Base-by-base conservation (phyloP, 2,797 vertebrate species). In the Hippopotamyrus pictus region DNA sequence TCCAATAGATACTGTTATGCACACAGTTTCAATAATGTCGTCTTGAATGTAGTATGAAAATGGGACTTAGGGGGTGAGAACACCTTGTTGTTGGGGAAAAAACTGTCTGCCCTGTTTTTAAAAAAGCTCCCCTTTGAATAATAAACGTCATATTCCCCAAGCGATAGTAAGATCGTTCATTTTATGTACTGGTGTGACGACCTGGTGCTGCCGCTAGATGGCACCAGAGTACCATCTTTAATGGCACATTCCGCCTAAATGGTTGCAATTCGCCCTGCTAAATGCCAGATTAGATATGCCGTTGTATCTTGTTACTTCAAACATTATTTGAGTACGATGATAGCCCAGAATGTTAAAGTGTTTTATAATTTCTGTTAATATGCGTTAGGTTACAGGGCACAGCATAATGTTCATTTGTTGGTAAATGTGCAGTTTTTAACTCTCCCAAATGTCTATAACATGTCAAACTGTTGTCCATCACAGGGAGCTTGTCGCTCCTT, bases 211-310 rank as follows among this genome's bases (percentile, higher is more conserved):
- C 48, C 50, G 5, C 22, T 19, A 37, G 84, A 86, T 54, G 84
- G 84, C 84, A 5, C 25, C 12, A 54, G 44, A 25, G 4, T 5
- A 54, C 84, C 48, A 86, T 33, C 14, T 54, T 54, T 19, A 29
- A 48, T 29, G 7, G 22, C 25, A 48, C 9, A 12, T 69, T 69
- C 9, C 1, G 3, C 14, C 22, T 53, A 12, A 3, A 51, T 86
- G n/a, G 48, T 50, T 48, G 25, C 25, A 83, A 41, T 50, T 83
- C 41, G 41, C n/a, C 7, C 79, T 48, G 12, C 11, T 25, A 86
- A 86, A 86, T 86, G 12, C 79, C 79, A n/a, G 79, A 83, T 83
- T n/a, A 83, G 46, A 46, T 83, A 50, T 50, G 46, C 44, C 41
- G 79, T 25, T 48, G 41, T 83, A 83, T 83, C 79, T 50, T 50